Conservation (phyloP, 1,140 invertebrate species). For the Musca domestica region DNA sequence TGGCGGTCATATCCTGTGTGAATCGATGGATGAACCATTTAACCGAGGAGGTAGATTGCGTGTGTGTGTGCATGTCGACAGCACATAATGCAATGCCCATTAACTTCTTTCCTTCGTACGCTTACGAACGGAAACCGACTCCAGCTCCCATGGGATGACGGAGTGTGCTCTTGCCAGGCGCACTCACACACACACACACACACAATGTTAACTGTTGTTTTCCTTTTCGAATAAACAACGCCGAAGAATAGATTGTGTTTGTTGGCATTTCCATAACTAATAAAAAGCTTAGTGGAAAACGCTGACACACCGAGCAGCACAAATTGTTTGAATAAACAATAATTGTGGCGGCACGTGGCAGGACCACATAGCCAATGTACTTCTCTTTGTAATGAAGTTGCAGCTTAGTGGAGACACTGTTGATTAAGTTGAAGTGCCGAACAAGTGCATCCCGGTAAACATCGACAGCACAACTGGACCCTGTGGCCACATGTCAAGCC, state of each 20-base stretch:
- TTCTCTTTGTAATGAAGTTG: background rate
- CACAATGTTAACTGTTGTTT: constrained; percentile 26
- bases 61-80: too few relatives aligned
- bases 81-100: background rate
- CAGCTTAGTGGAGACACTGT: background rate
- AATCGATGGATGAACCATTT: too few relatives aligned
- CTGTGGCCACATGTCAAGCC: constrained; percentile 1
- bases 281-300: constrained; percentile 11
- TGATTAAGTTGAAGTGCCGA: background rate
- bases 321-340: constrained; percentile 54
- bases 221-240: constrained; percentile 7
- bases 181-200: background rate
- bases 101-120: background rate
- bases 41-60: background rate
- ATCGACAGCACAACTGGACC: background rate
- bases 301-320: constrained; percentile 29
- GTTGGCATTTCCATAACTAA: constrained; percentile 20
- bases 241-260: background rate
- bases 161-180: background rate
- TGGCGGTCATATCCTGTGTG: constrained; percentile 3
- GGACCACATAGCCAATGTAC: constrained; percentile 4
- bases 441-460: constrained; percentile 15
- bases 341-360: constrained; percentile 47
- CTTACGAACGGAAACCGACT: constrained; percentile 7
- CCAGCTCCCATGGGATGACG: background rate